Evolutionary conservation across 2,113 vertebrate genomes (phyloP), one percentile per base, ranked within the genome.

Genomic region (Caracal caracal): DNA sequence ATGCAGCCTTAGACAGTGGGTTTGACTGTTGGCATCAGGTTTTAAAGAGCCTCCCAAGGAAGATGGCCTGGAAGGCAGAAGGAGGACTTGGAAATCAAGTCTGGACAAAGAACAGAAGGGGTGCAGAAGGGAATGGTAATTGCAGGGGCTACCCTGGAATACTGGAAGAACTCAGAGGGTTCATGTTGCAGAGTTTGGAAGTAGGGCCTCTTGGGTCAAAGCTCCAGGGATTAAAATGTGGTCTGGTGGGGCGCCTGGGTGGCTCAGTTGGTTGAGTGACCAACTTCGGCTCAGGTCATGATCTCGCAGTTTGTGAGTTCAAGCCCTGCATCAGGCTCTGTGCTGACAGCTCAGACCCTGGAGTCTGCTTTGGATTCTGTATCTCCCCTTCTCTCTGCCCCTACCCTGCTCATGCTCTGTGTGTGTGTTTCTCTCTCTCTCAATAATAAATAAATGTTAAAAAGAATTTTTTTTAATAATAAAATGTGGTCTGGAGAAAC

Each of bases 11-110:
- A 22, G n/a, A 30, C 5, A 6, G 35, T 13, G 12, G 3, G 4
- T n/a, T 17, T 43, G 66, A 30, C 1, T 26, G 0, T 16, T 0
- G 7, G 19, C 83, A 56, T 5, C 10, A 4, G 1, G 19, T 68
- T 49, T 79, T 43, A 22, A 40, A n/a, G 20, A 3, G 26, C 33
- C 37, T 56, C 28, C 7, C 24, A 0, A 17, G 63, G 28, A 9
- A 2, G 22, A 26, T 19, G 37, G 19, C 66, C 33, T 1, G 40
- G 12, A 35, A 63, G 59, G 10, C 4, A 0, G 37, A 26, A n/a
- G 61, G 37, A 33, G 51, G 47, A 35, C n/a, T 13, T 24, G 68
- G 47, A 28, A 16, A 26, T 16, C 73, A 9, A 68, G 65, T 30
- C 76, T 68, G 59, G 56, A 35, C 15, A 3, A 28, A 66, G 53